Evolutionary conservation across 2,888 invertebrate genomes (phyloP), one percentile per base, ranked within the genome.

Genomic region (Platycnemis pennipes): DNA sequence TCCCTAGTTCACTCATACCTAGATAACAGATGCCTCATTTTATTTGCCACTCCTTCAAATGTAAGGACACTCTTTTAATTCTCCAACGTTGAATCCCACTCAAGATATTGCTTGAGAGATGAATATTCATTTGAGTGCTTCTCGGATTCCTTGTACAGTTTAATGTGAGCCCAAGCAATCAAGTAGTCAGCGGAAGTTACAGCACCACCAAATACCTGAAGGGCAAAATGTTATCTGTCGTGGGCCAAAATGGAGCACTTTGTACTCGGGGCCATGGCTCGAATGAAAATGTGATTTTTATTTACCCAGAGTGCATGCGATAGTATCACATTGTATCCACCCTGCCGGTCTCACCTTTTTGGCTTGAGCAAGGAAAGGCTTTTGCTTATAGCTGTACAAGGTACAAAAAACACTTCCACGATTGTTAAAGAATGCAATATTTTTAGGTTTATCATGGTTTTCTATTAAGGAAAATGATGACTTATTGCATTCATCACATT

Each of bases 71-170:
- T 37, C 77, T 77, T 77, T 77, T 11, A 77, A 77, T 37, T 77
- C 16, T 37, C 69, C 69, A 31, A 13, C 69, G n/a, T 8, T 69
- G 69, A 69, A 69, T 31, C 69, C 69, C 26, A 11, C 45, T 45
- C 87, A 44, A 26, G 87, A 87, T 87, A 87, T 46, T 46, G 46
- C 87, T 42, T 46, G 46, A 45, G 45, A n/a, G n/a, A 87, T 87
- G 87, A 87, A 87, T 87, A 87, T 87, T 87, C 46, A 87, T 87
- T 45, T 13, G 19, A n/a, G 44, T n/a, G 46, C 87, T 87, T 26
- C n/a, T 26, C 44, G 46, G n/a, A 44, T 87, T 26, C 46, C 87
- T 46, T 87, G 45, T 45, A 46, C 87, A 87, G 87, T 87, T 87
- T 87, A 46, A 87, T 3, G 13, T 77, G 77, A 37, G 77, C 77